phyloP scores from a whole-genome alignment of 1,140 invertebrate species.

The Sesamia nonagrioides region DNA sequence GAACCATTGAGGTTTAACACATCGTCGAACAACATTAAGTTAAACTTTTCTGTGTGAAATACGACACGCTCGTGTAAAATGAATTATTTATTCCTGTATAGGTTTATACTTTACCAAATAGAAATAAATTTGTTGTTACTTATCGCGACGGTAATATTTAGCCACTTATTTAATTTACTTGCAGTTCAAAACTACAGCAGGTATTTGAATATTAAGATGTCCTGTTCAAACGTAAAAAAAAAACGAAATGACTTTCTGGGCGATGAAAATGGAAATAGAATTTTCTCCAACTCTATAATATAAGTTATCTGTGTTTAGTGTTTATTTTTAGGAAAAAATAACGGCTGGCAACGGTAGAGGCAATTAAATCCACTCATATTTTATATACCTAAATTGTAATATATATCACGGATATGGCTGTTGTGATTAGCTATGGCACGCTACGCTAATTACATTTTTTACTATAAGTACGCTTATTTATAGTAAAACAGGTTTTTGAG shows the following conservation, averaged over 20 bases:
- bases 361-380: constrained; percentile 2
- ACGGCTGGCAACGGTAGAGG: background rate
- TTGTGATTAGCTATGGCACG: constrained; percentile 2
- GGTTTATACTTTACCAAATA: too few species aligned
- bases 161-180: too few species aligned
- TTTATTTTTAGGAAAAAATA: constrained; percentile 3
- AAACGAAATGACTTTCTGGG: too few species aligned
- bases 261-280: background rate
- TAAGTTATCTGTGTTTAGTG: background rate
- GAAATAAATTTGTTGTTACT: too few species aligned
- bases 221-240: too few species aligned
- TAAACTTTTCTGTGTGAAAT: background rate
- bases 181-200: too few species aligned
- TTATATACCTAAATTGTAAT: constrained; percentile 1
- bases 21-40: constrained; percentile 16
- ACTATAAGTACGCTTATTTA: constrained; percentile 3
- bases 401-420: background rate
- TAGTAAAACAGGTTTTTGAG: background rate
- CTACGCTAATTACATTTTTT: constrained; percentile 28
- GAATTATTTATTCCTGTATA: too few species aligned
- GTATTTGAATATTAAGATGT: too few species aligned
- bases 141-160: too few species aligned
- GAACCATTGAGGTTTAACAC: constrained; percentile 1
- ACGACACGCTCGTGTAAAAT: too few species aligned
- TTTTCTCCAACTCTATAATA: background rate